Evolutionary conservation across 2,113 vertebrate genomes (phyloP).

Genomic region (Apodemus speciosus): DNA sequence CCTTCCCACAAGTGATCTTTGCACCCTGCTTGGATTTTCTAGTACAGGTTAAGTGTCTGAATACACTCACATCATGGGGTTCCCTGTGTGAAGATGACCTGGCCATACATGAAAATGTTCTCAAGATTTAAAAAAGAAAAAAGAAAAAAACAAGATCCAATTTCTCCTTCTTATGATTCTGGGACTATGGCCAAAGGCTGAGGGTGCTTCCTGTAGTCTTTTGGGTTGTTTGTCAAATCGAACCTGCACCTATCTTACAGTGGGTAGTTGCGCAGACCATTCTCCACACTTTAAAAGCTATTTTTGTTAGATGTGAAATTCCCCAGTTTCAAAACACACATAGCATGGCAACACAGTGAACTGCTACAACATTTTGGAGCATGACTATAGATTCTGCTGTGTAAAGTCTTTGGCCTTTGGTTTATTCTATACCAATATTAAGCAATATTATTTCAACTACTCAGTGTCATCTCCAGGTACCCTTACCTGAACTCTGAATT

Average conservation of each 20-base stretch:
- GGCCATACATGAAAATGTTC: not conserved
- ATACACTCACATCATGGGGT: conserved; percentile 11
- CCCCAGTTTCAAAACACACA: not conserved
- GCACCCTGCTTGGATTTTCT: conserved; percentile 76
- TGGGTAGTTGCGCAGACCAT: not conserved
- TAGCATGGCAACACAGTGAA: fast-evolving
- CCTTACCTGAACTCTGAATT: not conserved
- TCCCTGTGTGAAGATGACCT: not conserved
- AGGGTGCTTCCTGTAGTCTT: not conserved
- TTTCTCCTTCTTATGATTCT: not conserved
- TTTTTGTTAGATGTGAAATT: not conserved
- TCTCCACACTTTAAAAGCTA: not conserved
- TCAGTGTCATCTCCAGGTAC: not conserved
- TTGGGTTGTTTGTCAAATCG: not conserved
- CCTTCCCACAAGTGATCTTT: conserved; percentile 79
- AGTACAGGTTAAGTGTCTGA: conserved; percentile 61
- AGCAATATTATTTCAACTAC: not conserved
- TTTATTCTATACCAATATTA: not conserved
- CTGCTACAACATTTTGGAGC: not conserved
- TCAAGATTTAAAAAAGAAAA: not conserved
- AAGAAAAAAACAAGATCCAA: not conserved
- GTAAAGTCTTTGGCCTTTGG: not conserved
- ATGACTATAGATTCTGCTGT: not conserved
- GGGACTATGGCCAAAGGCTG: not conserved
- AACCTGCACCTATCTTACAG: not conserved